Evolutionary conservation across 2,113 vertebrate species (phyloP).

Genomic region (Genyomyrus donnyi): DNA sequence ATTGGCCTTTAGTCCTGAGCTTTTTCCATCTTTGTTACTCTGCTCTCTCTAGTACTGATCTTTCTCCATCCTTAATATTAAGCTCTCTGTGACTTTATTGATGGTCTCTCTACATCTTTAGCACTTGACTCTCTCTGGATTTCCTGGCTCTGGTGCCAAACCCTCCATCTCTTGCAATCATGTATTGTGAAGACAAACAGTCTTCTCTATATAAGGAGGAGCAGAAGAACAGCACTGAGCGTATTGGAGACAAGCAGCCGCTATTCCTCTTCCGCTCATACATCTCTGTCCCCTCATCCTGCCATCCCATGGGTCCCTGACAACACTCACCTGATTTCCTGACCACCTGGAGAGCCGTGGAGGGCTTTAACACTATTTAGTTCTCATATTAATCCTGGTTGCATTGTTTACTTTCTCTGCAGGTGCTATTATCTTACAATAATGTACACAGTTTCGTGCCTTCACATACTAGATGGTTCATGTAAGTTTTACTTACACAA

Average conservation of each 20-base stretch:
- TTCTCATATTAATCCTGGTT: constrained; percentile 4
- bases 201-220: not conserved
- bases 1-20: no score
- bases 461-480: not conserved
- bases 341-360: not conserved
- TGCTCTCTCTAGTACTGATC: not conserved
- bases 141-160: not conserved
- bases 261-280: not conserved
- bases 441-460: not conserved
- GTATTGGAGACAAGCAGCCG: not conserved
- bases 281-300: not conserved
- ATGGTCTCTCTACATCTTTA: not conserved
- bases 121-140: not conserved
- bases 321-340: not conserved
- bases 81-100: not conserved
- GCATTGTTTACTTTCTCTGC: not conserved
- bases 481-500: not conserved
- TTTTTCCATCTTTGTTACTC: not conserved
- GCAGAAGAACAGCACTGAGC: not conserved
- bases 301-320: not conserved
- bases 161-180: not conserved
- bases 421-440: not conserved
- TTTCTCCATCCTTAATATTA: not conserved
- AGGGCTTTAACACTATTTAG: not conserved
- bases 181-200: not conserved